phyloP scores from a whole-genome alignment of 1,140 invertebrate genomes.

The Oedothorax gibbosus region DNA sequence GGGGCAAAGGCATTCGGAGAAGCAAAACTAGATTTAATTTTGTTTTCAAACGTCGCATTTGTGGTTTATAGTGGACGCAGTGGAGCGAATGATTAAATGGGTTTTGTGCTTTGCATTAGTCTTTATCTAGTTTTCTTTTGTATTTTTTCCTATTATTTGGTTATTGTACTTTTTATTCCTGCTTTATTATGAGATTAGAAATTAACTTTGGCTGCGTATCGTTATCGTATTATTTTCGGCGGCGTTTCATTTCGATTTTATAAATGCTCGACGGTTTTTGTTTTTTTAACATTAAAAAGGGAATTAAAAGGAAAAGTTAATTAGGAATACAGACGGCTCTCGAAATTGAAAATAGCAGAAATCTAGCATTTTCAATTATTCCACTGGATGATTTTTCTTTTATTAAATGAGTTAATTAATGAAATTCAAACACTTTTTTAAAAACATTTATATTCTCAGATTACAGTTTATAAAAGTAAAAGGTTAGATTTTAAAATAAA shows the following conservation, averaged over 20 bases:
- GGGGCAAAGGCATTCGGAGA: neutral
- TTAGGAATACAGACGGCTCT: conserved; percentile 6
- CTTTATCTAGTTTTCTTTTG: neutral
- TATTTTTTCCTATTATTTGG: neutral
- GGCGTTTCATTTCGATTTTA: conserved; percentile 49
- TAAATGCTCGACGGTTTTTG: conserved; percentile 8
- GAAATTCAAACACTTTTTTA: too few relatives aligned
- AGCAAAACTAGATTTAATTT: conserved; percentile 42
- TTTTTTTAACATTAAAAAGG: conserved; percentile 12
- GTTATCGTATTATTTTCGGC: conserved; percentile 16
- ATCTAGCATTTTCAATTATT: neutral
- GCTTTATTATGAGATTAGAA: neutral
- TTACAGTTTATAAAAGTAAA: neutral
- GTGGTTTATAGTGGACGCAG: conserved; percentile 30
- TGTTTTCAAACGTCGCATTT: conserved; percentile 30
- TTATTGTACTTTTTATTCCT: neutral
- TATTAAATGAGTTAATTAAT: too few relatives aligned
- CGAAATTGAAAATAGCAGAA: neutral
- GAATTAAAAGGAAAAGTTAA: conserved; percentile 39
- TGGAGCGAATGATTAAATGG: conserved; percentile 53
- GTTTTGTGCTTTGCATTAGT: conserved; percentile 37
- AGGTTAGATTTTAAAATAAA: neutral
- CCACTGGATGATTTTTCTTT: too few relatives aligned
- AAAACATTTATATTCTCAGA: too few relatives aligned
- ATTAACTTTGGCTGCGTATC: conserved; percentile 14